Evolutionary conservation across 1,140 invertebrate species (phyloP).

Genomic region (Temnothorax curvispinosus): DNA sequence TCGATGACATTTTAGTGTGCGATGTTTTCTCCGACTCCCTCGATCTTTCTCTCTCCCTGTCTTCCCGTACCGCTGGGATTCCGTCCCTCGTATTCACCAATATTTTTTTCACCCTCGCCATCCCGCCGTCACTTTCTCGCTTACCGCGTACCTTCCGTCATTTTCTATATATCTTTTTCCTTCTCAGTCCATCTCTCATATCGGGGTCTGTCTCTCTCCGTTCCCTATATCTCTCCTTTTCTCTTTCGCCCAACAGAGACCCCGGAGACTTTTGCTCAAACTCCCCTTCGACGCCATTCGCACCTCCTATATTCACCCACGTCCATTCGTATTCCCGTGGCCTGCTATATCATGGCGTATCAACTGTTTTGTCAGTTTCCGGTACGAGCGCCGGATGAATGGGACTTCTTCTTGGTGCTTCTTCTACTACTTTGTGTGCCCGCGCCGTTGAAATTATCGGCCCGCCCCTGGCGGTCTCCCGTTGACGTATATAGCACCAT

Average conservation of each 20-base stretch:
- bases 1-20: constrained; percentile 79
- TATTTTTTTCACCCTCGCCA: constrained; percentile 42
- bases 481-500: constrained; percentile 5
- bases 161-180: constrained; percentile 24
- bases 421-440: constrained; percentile 74
- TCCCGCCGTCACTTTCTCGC: not conserved
- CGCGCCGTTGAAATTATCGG: constrained; percentile 82
- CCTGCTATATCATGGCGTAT: constrained; percentile 82
- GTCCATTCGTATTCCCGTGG: constrained; percentile 81
- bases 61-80: not conserved
- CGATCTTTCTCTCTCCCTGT: not conserved
- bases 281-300: constrained; percentile 65
- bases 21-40: constrained; percentile 61
- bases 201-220: not conserved
- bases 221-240: constrained; percentile 41
- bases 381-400: constrained; percentile 78
- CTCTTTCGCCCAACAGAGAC: constrained; percentile 31
- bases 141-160: not conserved
- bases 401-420: constrained; percentile 81
- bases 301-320: constrained; percentile 70
- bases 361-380: constrained; percentile 85
- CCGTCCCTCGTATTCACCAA: constrained; percentile 28
- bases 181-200: constrained; percentile 27
- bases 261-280: constrained; percentile 67
- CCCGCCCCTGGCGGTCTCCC: not conserved